Conservation (phyloP, 2,113 vertebrate genomes). For the Microcebus murinus region DNA sequence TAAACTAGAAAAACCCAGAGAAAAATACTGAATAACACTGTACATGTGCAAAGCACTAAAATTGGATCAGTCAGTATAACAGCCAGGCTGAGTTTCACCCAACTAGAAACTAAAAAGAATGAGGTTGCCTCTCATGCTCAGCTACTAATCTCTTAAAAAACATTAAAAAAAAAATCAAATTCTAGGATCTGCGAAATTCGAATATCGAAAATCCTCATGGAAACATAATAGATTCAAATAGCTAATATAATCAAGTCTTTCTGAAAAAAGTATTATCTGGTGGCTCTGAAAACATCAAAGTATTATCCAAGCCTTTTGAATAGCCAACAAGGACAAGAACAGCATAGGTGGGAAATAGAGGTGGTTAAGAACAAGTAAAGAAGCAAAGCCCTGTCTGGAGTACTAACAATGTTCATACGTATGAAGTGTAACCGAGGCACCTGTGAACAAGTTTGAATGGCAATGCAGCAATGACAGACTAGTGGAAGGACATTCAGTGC, state of each 20-base stretch:
- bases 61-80: background rate
- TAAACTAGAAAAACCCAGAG: background rate
- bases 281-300: background rate
- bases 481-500: accelerated
- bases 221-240: background rate
- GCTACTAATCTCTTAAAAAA: background rate
- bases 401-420: accelerated
- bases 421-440: no score
- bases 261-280: background rate
- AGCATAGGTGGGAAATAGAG: accelerated
- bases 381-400: background rate
- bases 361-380: background rate
- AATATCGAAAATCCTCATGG: background rate
- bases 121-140: no score
- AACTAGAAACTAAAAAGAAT: background rate
- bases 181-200: background rate
- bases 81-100: background rate
- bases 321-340: background rate
- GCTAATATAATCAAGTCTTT: background rate
- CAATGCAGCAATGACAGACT: accelerated
- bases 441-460: no score
- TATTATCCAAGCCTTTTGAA: background rate
- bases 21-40: background rate
- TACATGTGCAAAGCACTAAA: background rate
- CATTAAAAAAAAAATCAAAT: background rate